A percentile compares a stretch with the other conserved stretches of the same genome.
Evolutionary conservation across 2,888 invertebrate genomes (phyloP).

Genomic region (Melieria crassipennis): DNA sequence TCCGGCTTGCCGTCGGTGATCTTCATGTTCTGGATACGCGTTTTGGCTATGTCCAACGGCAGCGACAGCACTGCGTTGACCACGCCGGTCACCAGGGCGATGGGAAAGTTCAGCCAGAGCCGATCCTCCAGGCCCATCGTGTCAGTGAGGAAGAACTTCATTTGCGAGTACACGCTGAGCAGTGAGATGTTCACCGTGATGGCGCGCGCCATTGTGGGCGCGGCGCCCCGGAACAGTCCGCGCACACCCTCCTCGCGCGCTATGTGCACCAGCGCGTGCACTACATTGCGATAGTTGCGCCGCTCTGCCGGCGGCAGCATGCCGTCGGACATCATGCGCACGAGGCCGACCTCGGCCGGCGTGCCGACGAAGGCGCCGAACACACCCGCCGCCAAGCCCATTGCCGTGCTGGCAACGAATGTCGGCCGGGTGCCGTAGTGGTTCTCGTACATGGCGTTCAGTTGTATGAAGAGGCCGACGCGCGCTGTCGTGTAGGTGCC

Average conservation of each 20-base stretch:
- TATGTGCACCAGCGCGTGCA: conserved; percentile 86
- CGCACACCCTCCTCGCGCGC: conserved; percentile 77
- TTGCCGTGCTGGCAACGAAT: conserved; percentile 80
- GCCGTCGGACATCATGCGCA: conserved; percentile 99
- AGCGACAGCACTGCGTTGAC: conserved; percentile 66
- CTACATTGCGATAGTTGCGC: conserved; percentile 92
- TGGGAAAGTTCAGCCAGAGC: no score
- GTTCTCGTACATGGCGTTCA: conserved; percentile 81
- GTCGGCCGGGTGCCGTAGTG: conserved; percentile 75
- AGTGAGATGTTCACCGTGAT: conserved; percentile 99
- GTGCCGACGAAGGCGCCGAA: conserved; percentile 87
- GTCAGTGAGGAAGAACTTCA: no score
- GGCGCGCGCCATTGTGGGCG: conserved; percentile 89
- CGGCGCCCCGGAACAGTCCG: conserved; percentile 93
- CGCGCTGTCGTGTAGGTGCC: conserved; percentile 98
- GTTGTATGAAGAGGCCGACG: conserved; percentile 90
- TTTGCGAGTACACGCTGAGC: conserved; percentile 94
- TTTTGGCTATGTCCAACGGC: conserved; percentile 99
- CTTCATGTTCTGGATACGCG: conserved; percentile 97
- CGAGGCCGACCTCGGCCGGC: conserved; percentile 95
- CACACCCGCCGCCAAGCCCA: conserved; percentile 89
- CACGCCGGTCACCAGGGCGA: no score
- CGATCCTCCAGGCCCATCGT: no score
- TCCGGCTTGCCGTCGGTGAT: conserved; percentile 84
- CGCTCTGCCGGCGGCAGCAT: conserved; percentile 86